phyloP scores from a whole-genome alignment of 2,113 vertebrate genomes.

The Chlamydotis undulata region DNA sequence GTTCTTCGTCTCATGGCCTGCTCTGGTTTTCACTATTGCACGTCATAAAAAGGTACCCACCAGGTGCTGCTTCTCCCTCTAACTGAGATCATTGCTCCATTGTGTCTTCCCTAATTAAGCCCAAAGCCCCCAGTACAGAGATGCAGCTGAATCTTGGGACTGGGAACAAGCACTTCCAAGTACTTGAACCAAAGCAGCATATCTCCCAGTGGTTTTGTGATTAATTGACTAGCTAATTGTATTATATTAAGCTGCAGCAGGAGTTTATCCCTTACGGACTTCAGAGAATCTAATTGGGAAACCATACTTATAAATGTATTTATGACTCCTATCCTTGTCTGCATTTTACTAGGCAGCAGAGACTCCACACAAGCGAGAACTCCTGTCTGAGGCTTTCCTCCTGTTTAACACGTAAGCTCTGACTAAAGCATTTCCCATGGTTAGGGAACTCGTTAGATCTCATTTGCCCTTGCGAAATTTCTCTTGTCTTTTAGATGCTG shows the following conservation, averaged over 20 bases:
- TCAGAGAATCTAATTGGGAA: neutral
- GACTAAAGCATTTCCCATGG: constrained; percentile 39
- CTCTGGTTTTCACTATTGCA: neutral
- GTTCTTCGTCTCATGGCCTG: neutral
- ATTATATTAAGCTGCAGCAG: neutral
- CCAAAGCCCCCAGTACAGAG: neutral
- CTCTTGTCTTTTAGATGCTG: neutral
- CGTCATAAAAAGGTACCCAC: neutral
- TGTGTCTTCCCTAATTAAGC: neutral
- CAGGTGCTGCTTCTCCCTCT: neutral
- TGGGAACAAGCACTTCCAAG: neutral
- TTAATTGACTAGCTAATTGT: neutral
- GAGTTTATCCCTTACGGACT: neutral
- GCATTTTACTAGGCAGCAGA: neutral
- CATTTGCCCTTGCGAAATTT: neutral
- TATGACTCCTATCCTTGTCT: neutral
- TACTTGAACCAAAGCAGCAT: neutral
- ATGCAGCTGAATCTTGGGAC: neutral
- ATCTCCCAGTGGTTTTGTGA: neutral
- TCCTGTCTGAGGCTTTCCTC: neutral
- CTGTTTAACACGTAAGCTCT: neutral
- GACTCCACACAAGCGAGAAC: neutral
- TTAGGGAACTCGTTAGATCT: neutral
- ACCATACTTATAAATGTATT: neutral
- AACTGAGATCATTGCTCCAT: neutral